These are phyloP conservation scores for Podarcis siculus DNA, from an alignment of 2,797 vertebrate species.

Conservation along the genomic window DNA sequence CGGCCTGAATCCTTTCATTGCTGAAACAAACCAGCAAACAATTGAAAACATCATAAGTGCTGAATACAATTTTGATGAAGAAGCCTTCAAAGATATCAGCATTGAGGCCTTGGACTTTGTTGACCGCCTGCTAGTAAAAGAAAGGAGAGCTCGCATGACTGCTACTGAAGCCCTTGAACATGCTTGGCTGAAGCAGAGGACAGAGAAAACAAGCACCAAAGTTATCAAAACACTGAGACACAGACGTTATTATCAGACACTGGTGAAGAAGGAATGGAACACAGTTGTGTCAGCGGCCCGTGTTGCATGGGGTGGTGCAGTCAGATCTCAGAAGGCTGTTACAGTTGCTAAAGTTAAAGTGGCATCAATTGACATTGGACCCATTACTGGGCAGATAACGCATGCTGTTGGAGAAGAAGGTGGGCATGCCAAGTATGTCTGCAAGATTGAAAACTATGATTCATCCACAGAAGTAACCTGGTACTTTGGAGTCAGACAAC, in stretches of 20 bases:
- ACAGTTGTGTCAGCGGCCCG: conserved; percentile 93
- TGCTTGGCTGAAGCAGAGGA: conserved; percentile 89
- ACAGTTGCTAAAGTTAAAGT: conserved; percentile 96
- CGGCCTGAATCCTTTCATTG: conserved; percentile 95
- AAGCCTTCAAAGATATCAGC: conserved; percentile 91
- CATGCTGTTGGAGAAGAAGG: conserved; percentile 89
- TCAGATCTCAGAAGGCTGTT: conserved; percentile 92
- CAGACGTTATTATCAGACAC: conserved; percentile 93
- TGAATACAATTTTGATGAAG: conserved; percentile 95
- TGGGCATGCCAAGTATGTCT: conserved; percentile 88
- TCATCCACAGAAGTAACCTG: conserved; percentile 94
- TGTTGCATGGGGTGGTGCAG: conserved; percentile 90
- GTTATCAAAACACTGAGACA: conserved; percentile 89
- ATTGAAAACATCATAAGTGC: conserved; percentile 96
- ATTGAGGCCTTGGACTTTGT: conserved; percentile 95
- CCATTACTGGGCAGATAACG: conserved; percentile 89
- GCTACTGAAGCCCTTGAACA: conserved; percentile 92
- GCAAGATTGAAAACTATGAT: conserved; percentile 97
- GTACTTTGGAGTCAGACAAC: conserved; percentile 96
- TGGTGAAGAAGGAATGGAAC: conserved; percentile 94
- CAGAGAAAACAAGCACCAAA: conserved; percentile 87
- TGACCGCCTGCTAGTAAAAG: conserved; percentile 94
- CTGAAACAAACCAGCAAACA: conserved; percentile 97
- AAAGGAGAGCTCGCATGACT: conserved; percentile 95
- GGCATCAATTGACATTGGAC: conserved; percentile 95